Evolutionary conservation across 2,888 invertebrate genomes (phyloP).

Genomic region (Falcaria lacertinaria): DNA sequence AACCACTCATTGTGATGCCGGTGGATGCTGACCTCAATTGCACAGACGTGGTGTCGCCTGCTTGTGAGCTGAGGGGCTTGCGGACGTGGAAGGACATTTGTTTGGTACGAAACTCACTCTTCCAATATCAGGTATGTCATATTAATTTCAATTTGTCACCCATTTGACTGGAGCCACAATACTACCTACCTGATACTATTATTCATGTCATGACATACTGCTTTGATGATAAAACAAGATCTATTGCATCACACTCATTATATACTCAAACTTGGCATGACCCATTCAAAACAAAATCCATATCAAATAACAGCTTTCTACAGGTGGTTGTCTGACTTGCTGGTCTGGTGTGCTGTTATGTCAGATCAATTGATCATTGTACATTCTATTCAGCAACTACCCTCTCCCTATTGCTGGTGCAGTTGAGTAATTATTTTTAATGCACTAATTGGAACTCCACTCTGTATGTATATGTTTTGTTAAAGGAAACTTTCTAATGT

Average conservation of each 20-base stretch:
- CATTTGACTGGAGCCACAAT: conserved; percentile 3
- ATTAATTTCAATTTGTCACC: conserved; percentile 14
- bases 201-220: not conserved
- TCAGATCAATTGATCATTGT: too few species aligned
- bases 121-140: conserved; percentile 70
- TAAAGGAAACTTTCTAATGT: not conserved
- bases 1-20: conserved; percentile 80
- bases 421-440: too few species aligned
- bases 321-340: too few species aligned
- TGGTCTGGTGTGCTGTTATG: too few species aligned
- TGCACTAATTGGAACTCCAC: too few species aligned
- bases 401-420: too few species aligned
- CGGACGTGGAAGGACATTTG: conserved; percentile 79
- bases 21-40: conserved; percentile 78
- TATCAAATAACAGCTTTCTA: too few species aligned
- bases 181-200: not conserved
- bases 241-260: not conserved
- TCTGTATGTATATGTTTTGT: too few species aligned
- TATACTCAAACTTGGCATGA: too few species aligned
- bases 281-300: too few species aligned
- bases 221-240: not conserved
- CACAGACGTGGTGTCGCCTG: conserved; percentile 78
- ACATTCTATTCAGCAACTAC: too few species aligned
- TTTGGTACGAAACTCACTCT: conserved; percentile 76
- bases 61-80: conserved; percentile 76